Conservation (phyloP, 92 coral and sea anemone genomes). For the Phenganax subtilis region DNA sequence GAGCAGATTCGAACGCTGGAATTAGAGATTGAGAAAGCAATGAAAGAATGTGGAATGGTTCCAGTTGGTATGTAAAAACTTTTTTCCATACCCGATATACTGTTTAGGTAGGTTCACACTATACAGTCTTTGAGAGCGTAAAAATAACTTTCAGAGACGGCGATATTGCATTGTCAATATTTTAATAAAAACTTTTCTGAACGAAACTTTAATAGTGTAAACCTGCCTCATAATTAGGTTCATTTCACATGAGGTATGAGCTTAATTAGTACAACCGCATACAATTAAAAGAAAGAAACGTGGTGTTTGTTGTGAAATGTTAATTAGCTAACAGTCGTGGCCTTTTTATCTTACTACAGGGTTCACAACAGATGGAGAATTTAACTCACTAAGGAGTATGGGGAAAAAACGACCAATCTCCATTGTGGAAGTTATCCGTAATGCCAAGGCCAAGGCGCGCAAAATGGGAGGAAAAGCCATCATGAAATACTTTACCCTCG, state of each 20-base stretch:
- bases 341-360: slow-evolving; percentile 31
- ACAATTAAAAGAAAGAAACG: not conserved
- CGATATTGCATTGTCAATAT: too few relatives aligned
- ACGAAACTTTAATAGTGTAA: too few relatives aligned
- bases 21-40: slow-evolving; percentile 35
- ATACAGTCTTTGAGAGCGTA: too few relatives aligned
- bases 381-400: slow-evolving; percentile 46
- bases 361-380: slow-evolving; percentile 55
- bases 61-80: slow-evolving; percentile 43
- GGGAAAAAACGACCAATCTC: slow-evolving; percentile 44
- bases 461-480: slow-evolving; percentile 21
- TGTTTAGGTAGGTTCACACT: too few relatives aligned
- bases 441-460: slow-evolving; percentile 37
- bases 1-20: slow-evolving; percentile 40
- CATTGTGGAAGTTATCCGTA: slow-evolving; percentile 35
- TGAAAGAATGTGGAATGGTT: slow-evolving; percentile 43
- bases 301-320: not conserved
- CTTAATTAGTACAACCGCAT: not conserved
- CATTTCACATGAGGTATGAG: not conserved
- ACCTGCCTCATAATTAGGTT: too few relatives aligned
- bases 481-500: slow-evolving; percentile 19
- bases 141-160: too few relatives aligned
- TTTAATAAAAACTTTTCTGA: too few relatives aligned
- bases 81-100: too few relatives aligned
- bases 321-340: too few relatives aligned